Evolutionary conservation across 2,797 vertebrate genomes (phyloP).

Genomic region (Coregonus suidteri): DNA sequence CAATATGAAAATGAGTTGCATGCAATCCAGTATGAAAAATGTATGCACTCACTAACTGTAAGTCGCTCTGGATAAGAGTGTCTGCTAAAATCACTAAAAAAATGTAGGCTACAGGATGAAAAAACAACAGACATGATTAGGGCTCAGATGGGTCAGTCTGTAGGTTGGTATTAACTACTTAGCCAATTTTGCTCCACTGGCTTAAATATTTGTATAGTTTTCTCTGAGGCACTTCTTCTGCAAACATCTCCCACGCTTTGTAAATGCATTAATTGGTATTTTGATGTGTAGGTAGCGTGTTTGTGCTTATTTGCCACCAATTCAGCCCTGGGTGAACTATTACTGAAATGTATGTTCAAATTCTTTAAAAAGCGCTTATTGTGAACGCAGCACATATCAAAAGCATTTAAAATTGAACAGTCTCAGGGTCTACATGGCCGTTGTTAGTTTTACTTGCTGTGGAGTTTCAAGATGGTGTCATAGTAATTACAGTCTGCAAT

Average conservation of each 20-base stretch:
- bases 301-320: conserved; percentile 47
- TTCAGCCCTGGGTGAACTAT: conserved; percentile 46
- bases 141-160: background rate
- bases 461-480: conserved; percentile 25
- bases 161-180: background rate
- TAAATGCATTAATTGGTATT: conserved; percentile 44
- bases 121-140: too few relatives aligned
- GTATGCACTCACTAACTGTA: too few relatives aligned
- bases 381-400: conserved; percentile 55
- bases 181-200: background rate
- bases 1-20: too few relatives aligned
- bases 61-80: too few relatives aligned
- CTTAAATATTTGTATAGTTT: background rate
- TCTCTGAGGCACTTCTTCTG: conserved; percentile 13
- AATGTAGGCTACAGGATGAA: too few relatives aligned
- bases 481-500: conserved; percentile 7
- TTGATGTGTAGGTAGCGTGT: conserved; percentile 49
- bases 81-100: too few relatives aligned
- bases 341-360: conserved; percentile 45
- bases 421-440: conserved; percentile 41
- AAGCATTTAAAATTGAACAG: conserved; percentile 57
- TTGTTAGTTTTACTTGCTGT: conserved; percentile 44
- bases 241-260: conserved; percentile 16
- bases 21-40: too few relatives aligned
- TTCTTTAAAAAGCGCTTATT: conserved; percentile 49